Evolutionary conservation across 1,140 invertebrate genomes (phyloP), one percentile per base, ranked within the genome.

Genomic region (Babylonia areolata): DNA sequence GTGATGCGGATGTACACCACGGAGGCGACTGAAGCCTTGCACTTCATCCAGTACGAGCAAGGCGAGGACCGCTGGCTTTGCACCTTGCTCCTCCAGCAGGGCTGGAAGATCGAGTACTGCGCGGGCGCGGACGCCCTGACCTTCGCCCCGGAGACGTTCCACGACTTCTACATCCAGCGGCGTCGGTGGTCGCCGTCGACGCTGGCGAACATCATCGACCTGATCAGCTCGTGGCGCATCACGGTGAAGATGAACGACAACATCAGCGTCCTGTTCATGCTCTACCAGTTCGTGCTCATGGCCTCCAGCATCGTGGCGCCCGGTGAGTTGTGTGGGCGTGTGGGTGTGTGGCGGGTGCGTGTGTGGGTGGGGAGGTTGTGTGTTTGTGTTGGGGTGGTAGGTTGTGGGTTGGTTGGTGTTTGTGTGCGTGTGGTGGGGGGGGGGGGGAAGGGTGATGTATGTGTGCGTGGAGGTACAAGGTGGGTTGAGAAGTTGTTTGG

Each of bases 291-390:
- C 23, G 91, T 95, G 87, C 93, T 98, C 93, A 98, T 98, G 97
- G 96, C 97, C 81, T 97, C 97, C 92, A 98, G 97, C 0, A 97
- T 98, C 91, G 95, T 98, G 86, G 97, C 97, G 28, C 97, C 97
- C 0, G 82, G 82, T 84, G 31, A 3, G 82, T 23, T 23, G 15
- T 64, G 58, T 12, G 17, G 6, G 6, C 28, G 17, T 51, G 58
- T 28, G 58, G 58, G 58, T 12, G 58, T 6, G 58, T 12, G 12
- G 58, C 15, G 58, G 58, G 2, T 28, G 58, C 5, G 23, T 12
- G 58, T 6, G 58, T 12, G 58, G 28, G 17, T 64, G 28, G 12
- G 58, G 58, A 2, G 2, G 46, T 9, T 2, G 46, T 12, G n/a
- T n/a, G n/a, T n/a, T n/a, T n/a, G n/a, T n/a, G n/a, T n/a, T n/a